Percentiles rank a stretch among this genome's conserved stretches.
Conservation (phyloP, 2,888 invertebrate species). For the Brachyptera risi region DNA sequence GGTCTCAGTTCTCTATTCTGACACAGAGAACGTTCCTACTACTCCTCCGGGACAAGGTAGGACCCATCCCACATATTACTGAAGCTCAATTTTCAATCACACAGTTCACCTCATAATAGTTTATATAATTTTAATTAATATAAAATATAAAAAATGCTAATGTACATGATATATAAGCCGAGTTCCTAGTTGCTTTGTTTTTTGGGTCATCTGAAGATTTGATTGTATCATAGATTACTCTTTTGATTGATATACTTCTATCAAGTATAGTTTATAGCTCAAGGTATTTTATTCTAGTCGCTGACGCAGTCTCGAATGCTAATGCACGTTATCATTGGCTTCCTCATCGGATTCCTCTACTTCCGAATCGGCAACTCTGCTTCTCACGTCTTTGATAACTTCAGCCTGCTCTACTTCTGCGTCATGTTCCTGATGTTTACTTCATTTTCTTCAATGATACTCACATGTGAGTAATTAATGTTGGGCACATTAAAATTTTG, state of each 20-base stretch:
- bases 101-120: background rate
- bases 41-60: slow-evolving; percentile 61
- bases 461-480: slow-evolving; percentile 72
- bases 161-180: no score
- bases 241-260: background rate
- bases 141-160: no score
- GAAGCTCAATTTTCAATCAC: background rate
- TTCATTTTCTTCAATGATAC: slow-evolving; percentile 83
- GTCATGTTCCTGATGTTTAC: slow-evolving; percentile 94
- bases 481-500: background rate
- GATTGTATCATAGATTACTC: background rate
- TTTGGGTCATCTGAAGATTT: background rate
- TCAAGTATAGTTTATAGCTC: background rate
- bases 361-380: slow-evolving; percentile 85
- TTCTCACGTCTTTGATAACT: slow-evolving; percentile 75
- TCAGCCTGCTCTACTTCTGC: slow-evolving; percentile 85
- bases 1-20: slow-evolving; percentile 56
- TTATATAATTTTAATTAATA: background rate
- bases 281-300: slow-evolving; percentile 48
- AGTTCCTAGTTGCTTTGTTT: background rate
- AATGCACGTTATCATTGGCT: slow-evolving; percentile 75
- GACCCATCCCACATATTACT: background rate
- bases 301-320: slow-evolving; percentile 71
- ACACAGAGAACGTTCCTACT: slow-evolving; percentile 59
- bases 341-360: slow-evolving; percentile 78